Percentiles rank a stretch among this genome's conserved stretches.
Evolutionary conservation across 2,888 invertebrate genomes (phyloP).

Genomic region (Entomobrya multifasciata): DNA sequence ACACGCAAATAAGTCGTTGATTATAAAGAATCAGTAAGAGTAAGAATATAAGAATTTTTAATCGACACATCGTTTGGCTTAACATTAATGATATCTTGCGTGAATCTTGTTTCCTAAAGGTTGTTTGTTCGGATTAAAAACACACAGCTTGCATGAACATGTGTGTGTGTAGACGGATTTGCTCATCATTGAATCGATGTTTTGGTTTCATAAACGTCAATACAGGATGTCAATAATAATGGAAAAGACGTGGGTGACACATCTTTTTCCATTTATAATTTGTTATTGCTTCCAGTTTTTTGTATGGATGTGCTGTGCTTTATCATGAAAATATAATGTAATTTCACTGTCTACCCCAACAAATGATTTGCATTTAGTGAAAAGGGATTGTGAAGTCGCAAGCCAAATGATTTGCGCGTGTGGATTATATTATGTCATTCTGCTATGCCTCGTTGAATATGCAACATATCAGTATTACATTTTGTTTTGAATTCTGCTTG

Average conservation of each 20-base stretch:
- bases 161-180: background rate
- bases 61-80: too few species aligned
- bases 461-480: background rate
- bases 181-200: background rate
- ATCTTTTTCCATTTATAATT: slow-evolving; percentile 56
- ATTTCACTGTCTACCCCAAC: slow-evolving; percentile 47
- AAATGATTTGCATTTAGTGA: background rate
- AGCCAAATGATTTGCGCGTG: slow-evolving; percentile 18
- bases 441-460: too few species aligned
- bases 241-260: slow-evolving; percentile 49
- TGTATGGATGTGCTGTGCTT: background rate
- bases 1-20: too few species aligned
- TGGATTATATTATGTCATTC: slow-evolving; percentile 28
- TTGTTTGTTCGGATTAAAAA: background rate
- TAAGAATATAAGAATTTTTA: too few species aligned
- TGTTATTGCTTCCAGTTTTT: background rate
- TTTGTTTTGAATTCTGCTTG: background rate
- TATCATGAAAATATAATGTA: slow-evolving; percentile 43
- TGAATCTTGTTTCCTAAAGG: too few species aligned
- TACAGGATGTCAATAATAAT: background rate
- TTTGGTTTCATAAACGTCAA: background rate
- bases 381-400: background rate
- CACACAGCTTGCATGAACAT: background rate
- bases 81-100: too few species aligned
- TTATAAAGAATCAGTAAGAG: too few species aligned